These are phyloP conservation scores for Serilophus lunatus DNA, from an alignment of 2,113 vertebrate species.

Conservation along the genomic window DNA sequence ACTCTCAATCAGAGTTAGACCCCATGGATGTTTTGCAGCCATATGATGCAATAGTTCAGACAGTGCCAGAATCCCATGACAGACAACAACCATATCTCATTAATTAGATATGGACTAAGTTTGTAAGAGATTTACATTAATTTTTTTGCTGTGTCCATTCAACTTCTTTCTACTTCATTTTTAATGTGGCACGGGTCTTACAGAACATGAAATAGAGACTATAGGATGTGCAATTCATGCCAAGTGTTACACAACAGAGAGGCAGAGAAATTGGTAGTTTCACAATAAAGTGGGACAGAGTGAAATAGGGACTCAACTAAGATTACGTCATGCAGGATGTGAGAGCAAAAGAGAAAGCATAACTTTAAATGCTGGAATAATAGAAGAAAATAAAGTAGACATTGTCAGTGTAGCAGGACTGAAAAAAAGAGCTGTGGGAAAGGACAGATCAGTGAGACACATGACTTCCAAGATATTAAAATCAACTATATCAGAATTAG, in stretches of 20 bases:
- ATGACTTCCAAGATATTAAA: background rate
- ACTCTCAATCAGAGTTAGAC: background rate
- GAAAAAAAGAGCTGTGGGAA: background rate
- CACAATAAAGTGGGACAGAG: background rate
- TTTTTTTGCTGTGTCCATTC: background rate
- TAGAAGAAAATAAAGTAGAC: background rate
- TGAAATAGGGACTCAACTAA: background rate
- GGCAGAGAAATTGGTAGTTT: background rate
- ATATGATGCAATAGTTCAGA: background rate
- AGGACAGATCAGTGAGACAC: background rate
- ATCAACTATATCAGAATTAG: background rate
- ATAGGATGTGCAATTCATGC: rapidly evolving
- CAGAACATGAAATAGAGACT: background rate
- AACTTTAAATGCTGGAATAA: background rate
- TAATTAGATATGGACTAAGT: background rate
- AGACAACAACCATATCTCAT: background rate
- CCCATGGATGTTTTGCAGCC: background rate
- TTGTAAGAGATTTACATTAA: background rate
- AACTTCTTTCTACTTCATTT: background rate
- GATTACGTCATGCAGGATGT: background rate
- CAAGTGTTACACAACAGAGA: background rate
- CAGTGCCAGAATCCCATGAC: background rate
- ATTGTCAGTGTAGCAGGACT: background rate
- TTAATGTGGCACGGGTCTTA: background rate
- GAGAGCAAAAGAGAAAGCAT: background rate